Evolutionary conservation across 2,113 vertebrate genomes (phyloP), one percentile per base, ranked within the genome.

Genomic region (Anseranas semipalmata): DNA sequence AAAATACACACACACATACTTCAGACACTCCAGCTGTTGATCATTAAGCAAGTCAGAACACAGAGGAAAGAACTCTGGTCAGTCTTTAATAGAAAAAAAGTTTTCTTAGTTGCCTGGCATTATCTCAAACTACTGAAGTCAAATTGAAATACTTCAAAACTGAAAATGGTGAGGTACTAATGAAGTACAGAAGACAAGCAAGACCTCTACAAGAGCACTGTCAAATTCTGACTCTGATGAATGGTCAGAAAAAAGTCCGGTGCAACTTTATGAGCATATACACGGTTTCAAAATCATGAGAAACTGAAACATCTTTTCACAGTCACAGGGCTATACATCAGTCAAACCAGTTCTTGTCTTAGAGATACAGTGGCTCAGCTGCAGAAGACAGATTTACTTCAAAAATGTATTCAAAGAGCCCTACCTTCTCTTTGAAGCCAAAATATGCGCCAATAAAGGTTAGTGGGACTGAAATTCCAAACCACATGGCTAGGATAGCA

Each of bases 391-490:
- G 10, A 6, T 13, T 0, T 33, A 67, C 48, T 46, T 70, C 58
- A 63, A 39, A 76, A 28, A 5, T 22, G 8, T 33, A 56, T 53
- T 94, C 15, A 32, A 80, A 86, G 59, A 39, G 56, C 33, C 98
- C 93, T 95, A 98, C 99, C 93, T 98, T 94, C 91, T 99, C 98
- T 96, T 98, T 99, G 96, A 99, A 99, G 97, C 99, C 99, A 97
- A 99, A 98, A 96, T 99, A 99, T 71, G 98, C 98, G 39, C 99
- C 99, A 18, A 99, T 52, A 70, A 99, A 99, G 55, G 99, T 99
- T 58, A 99, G 96, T 2, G 99, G 99, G 65, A 99, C 98, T 22
- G 98, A 99, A 97, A 99, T 98, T 86, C 99, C 99, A 97, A 99
- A 99, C 99, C 99, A 99, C 96, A 99, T 97, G 24, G 98, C 98